Evolutionary conservation across 1,140 invertebrate species (phyloP), one percentile per base, ranked within the genome.

Genomic region (Lordiphosa mommai): DNA sequence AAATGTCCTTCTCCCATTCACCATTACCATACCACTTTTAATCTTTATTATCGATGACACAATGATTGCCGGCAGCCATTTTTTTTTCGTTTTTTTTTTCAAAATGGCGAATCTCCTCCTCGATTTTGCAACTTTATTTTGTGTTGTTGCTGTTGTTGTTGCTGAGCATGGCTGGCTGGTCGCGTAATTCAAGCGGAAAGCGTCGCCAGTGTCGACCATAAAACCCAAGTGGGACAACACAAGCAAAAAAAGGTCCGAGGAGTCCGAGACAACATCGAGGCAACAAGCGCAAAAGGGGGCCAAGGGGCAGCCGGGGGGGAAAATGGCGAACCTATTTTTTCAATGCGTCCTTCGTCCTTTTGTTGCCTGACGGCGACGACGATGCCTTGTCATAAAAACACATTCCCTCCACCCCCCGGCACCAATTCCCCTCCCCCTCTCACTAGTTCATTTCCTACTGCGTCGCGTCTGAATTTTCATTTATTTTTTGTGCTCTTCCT

Each of bases 41-140:
- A 82, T 76, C 76, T 84, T 76, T 72, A 82, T 84, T 70, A 82
- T 84, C 71, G 77, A 82, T 84, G 76, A 76, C 71, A 80, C 76
- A 82, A 67, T 61, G 71, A 80, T 68, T 71, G 71, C 58, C 68
- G 69, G 44, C 77, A 63, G 61, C 64, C 61, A 74, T 65, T 71
- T 61, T 58, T 47, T 68, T 17, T 52, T 58, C 1, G 10, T 48
- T n/a, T 48, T 13, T 50, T 30, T 52, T 58, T 72, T 57, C 59
- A 69, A 72, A 79, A 77, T 79, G 72, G 72, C 58, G 68, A 56
- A 52, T 48, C 33, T 44, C 27, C 27, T 66, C 49, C 38, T 23
- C 38, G 53, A 41, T 72, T 73, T 80, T 43, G 65, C 70, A 80
- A 82, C 70, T 82, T 80, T 80, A 74, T 80, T 68, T 74, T 64